These are phyloP conservation scores for Poicephalus gulielmi DNA, from an alignment of 2,113 vertebrate species.

Conservation along the genomic window DNA sequence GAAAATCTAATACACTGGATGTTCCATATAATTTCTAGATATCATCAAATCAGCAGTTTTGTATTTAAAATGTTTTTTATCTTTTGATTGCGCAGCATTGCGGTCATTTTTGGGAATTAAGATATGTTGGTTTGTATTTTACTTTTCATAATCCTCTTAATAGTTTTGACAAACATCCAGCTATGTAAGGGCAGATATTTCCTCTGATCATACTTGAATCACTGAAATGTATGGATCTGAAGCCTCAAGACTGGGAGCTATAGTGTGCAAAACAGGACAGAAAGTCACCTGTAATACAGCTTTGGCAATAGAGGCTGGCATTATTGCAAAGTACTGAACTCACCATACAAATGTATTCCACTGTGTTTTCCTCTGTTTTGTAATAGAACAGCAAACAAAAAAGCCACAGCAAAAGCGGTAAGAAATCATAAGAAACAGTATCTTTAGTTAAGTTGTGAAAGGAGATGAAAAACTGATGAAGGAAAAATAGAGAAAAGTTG, in stretches of 20 bases:
- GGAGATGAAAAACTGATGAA: neutral
- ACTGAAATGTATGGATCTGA: neutral
- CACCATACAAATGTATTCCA: neutral
- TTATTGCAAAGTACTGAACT: neutral
- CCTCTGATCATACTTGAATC: neutral
- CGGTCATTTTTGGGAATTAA: neutral
- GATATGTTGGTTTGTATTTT: neutral
- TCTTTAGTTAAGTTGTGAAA: conserved; percentile 9
- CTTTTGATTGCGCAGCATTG: neutral
- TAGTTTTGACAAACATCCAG: neutral
- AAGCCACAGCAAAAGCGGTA: neutral
- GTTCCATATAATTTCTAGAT: neutral
- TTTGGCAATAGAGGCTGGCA: neutral
- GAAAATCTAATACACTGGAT: neutral
- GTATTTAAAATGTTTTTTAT: neutral
- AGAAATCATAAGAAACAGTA: conserved; percentile 18
- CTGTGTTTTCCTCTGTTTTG: neutral
- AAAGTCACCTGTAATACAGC: neutral
- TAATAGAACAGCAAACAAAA: neutral
- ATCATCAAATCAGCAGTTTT: neutral
- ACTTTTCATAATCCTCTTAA: neutral
- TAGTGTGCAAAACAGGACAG: neutral
- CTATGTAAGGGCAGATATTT: neutral
- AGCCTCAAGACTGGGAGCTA: neutral
- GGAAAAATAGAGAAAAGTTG: conserved; percentile 5